These are phyloP conservation scores for Shinisaurus crocodilurus DNA, from an alignment of 2,113 vertebrate genomes.

Conservation along the genomic window DNA sequence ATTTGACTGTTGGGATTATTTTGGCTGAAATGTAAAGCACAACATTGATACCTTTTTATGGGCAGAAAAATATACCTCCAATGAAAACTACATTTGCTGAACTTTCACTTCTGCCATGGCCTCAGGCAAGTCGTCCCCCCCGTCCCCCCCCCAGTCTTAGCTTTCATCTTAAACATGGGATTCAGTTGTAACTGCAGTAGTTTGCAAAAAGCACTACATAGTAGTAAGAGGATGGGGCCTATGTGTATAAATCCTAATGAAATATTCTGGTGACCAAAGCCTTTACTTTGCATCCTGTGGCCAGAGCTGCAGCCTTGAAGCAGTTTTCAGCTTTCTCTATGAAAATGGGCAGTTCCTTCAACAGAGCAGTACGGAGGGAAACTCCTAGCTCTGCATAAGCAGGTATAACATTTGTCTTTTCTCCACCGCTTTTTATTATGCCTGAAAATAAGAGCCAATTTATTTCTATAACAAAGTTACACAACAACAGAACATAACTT, in stretches of 20 bases:
- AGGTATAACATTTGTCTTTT: conserved; percentile 83
- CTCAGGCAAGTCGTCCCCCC: not conserved
- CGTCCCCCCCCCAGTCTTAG: no score
- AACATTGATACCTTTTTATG: not conserved
- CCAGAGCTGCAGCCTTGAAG: conserved; percentile 80
- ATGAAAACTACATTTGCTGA: not conserved
- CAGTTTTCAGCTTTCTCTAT: conserved; percentile 80
- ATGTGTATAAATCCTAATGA: not conserved
- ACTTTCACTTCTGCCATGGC: not conserved
- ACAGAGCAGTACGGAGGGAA: conserved; percentile 77
- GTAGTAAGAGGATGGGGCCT: not conserved
- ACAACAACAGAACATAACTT: not conserved
- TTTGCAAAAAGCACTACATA: not conserved
- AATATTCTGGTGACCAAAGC: conserved; percentile 39
- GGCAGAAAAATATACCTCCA: not conserved
- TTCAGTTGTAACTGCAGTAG: not conserved
- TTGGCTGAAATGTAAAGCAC: not conserved
- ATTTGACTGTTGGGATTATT: not conserved
- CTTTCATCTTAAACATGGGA: not conserved
- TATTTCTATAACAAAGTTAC: not conserved
- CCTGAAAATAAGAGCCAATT: conserved; percentile 71
- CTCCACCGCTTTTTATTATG: conserved; percentile 83
- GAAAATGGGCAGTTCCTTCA: conserved; percentile 75
- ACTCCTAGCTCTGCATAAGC: conserved; percentile 80
- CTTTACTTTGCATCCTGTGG: conserved; percentile 81